Base-by-base conservation (phyloP, 2,113 vertebrate species). In the Ictalurus punctatus region DNA sequence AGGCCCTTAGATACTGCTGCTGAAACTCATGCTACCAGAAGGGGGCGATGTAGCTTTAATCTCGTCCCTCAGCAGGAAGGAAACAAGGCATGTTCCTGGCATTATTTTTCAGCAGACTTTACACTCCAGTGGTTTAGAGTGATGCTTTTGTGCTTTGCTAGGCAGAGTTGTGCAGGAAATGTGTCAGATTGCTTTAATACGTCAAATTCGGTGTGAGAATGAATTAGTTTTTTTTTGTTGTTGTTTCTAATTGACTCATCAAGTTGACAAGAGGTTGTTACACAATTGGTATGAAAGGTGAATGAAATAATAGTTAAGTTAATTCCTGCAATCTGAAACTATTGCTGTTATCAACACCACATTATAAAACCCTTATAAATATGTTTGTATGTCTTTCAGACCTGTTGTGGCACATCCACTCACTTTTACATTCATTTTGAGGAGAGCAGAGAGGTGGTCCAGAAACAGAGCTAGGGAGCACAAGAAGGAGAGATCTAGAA, bases 21-120 rank as follows among this genome's bases (percentile, higher is more conserved):
- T 30, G 14, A 19, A 58, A 58, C 30, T 12, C 16, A 0, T 25
- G 25, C 34, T 40, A 52, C 84, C 91, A 91, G 63, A 21, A 86
- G 90, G 81, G 58, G 85, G 84, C 54, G 19, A 65, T 79, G 34
- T 87, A 89, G 80, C 82, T 81, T 58, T 16, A 52, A 40, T 79
- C 56, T 82, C 10, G 16, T n/a, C 17, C 34, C 8, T 7, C 27
- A 27, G 23, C 59, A 80, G 30, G 44, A 44, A 78, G 71, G 76
- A 81, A 44, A 87, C 8, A 30, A 58, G 52, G 34, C 56, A 83
- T 54, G 27, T 58, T 71, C 61, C 61, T 79, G 30, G 34, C 8
- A 27, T 73, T n/a, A 17, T 56, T 65, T 89, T 21, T 89, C 1
- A 73, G 23, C 58, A 58, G 48, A 6, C 23, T 88, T 76, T 88